Conservation (phyloP, 2,888 invertebrate species). For the Phortica magna region DNA sequence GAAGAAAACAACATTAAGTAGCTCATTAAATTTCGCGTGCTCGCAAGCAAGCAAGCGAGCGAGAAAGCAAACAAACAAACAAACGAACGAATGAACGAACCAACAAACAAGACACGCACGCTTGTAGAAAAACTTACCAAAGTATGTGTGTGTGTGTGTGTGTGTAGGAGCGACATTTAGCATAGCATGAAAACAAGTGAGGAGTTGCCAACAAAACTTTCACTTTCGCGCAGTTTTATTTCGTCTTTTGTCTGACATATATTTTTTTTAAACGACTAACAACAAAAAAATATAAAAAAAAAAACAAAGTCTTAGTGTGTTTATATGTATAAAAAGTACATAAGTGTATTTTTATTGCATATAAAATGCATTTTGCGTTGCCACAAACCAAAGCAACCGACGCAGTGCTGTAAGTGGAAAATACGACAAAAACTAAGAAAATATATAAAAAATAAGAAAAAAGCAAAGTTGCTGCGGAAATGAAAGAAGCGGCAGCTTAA, state of each 20-base stretch:
- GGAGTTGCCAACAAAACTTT: slow-evolving; percentile 21
- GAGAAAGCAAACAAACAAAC: slow-evolving; percentile 41
- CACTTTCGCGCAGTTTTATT: background rate
- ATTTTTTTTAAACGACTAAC: slow-evolving; percentile 11
- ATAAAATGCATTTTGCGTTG: slow-evolving; percentile 70
- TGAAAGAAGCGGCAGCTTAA: background rate
- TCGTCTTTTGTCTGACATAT: background rate
- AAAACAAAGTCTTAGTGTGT: slow-evolving; percentile 12
- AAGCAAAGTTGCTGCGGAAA: background rate
- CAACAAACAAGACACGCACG: slow-evolving; percentile 31
- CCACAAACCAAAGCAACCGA: slow-evolving; percentile 67
- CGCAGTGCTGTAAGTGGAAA: slow-evolving; percentile 60
- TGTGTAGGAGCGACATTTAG: background rate
- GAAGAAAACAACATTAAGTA: slow-evolving; percentile 63
- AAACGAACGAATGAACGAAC: slow-evolving; percentile 26
- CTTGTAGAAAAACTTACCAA: slow-evolving; percentile 25
- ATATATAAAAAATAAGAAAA: slow-evolving; percentile 17
- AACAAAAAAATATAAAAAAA: background rate
- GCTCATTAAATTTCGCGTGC: slow-evolving; percentile 66
- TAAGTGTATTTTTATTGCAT: slow-evolving; percentile 72
- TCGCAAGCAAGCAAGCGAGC: slow-evolving; percentile 33
- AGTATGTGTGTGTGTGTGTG: background rate
- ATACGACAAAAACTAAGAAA: slow-evolving; percentile 56
- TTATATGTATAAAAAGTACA: slow-evolving; percentile 56
- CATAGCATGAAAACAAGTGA: slow-evolving; percentile 10